Percentiles rank a stretch among this genome's conserved stretches.
Evolutionary conservation across 2,888 invertebrate genomes (phyloP).

Genomic region (Lasioglossum leucozonium): DNA sequence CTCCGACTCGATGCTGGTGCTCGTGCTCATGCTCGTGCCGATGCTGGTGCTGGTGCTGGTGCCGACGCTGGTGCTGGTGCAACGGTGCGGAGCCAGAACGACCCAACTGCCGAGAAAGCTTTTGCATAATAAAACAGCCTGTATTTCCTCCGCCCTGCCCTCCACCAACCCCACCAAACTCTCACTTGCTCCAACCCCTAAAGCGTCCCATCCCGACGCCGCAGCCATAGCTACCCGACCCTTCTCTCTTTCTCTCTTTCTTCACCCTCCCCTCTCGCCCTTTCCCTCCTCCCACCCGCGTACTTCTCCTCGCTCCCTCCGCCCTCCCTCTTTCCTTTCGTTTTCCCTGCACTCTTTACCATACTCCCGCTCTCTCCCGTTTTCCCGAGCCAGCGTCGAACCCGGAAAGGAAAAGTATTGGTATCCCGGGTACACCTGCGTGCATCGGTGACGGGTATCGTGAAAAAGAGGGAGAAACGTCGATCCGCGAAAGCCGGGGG

Average conservation of each 20-base stretch:
- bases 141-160: constrained; percentile 73
- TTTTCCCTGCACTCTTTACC: constrained; percentile 11
- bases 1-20: constrained; percentile 70
- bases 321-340: constrained; percentile 13
- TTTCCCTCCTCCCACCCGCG: neutral
- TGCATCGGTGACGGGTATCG: constrained; percentile 65
- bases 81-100: constrained; percentile 80
- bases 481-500: constrained; percentile 55
- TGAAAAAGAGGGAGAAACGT: constrained; percentile 59
- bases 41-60: neutral
- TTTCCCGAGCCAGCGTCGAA: constrained; percentile 41
- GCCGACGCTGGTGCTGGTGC: constrained; percentile 50
- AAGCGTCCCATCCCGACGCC: constrained; percentile 32
- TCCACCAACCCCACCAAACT: constrained; percentile 64
- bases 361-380: constrained; percentile 4
- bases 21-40: neutral
- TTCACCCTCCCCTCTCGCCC: constrained; percentile 8
- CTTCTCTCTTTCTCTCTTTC: constrained; percentile 28
- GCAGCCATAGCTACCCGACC: constrained; percentile 66
- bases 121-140: constrained; percentile 85
- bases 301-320: constrained; percentile 1
- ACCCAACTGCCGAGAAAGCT: constrained; percentile 84
- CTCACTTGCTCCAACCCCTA: constrained; percentile 51
- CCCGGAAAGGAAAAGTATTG: constrained; percentile 73
- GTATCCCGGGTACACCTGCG: constrained; percentile 66